Evolutionary conservation across 1,140 invertebrate genomes (phyloP), one percentile per base, ranked within the genome.

Genomic region (Acyrthosiphon pisum): DNA sequence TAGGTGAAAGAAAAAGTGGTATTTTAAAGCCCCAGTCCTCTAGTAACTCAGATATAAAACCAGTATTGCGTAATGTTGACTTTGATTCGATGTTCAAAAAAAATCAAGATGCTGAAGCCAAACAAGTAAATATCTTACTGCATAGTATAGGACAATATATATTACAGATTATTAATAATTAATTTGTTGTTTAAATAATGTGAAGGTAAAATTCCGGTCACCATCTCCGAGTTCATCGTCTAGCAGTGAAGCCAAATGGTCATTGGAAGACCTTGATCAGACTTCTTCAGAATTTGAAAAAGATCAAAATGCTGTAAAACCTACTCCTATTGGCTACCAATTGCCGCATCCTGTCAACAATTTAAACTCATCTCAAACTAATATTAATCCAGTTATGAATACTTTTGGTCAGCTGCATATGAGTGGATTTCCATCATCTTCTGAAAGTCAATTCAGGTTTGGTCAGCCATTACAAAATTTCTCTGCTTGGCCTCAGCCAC

Each of bases 61-160:
- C 94, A 41, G 94, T 95, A 94, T 94, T 97, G 94, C 96, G 96
- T 93, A 97, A 97, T 95, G 96, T 97, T 91, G 97, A 97, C 1
- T 96, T 98, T 95, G 97, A 98, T 94, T 97, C 97, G 93, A 97
- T 97, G 94, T 96, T 97, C 95, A 95, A 96, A 93, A 96, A 96
- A 94, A 96, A 96, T 93, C 94, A 94, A 93, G 96, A 96, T 94
- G 96, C 96, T 94, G 96, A 96, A 87, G 96, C 95, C 94, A 96
- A 96, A 95, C 96, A 96, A 56, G 30, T 90, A n/a, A 90, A 30
- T 81, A 41, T 46, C n/a, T 84, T 94, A 35, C 50, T 41, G 6
- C 8, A 35, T 90, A 93, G 9, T 30, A 48, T 81, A 44, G 6
- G 26, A 9, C 23, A 26, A 26, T 76, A 76, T 76, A 76, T 76